Evolutionary conservation across 1,140 invertebrate species (phyloP), one percentile per base, ranked within the genome.

Genomic region (Piezodorus guildinii): DNA sequence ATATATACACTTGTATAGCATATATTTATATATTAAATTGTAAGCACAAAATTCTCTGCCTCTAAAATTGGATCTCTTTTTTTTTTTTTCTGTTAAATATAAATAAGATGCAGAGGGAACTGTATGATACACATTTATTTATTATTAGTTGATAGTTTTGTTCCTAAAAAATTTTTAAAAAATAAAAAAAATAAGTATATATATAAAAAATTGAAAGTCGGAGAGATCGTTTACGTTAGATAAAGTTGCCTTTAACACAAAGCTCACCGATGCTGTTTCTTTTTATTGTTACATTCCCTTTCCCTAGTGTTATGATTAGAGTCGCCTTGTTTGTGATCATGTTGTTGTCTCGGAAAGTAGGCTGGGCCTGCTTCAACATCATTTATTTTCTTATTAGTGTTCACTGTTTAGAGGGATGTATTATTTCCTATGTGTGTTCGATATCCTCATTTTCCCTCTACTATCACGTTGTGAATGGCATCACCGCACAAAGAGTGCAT

Each of bases 301-400:
- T 56, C 52, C 52, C 52, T 56, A 56, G 52, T 56, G 34, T 25
- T 56, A 49, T 23, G 52, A 56, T 56, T 56, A 56, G 52, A 56
- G 9, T 14, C 4, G 17, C 52, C 52, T 56, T 56, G 6, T 56
- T 56, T 16, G 17, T 56, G 1, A 2, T 21, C 5, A 21, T 19
- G 21, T 49, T 10, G 21, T 9, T 49, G 16, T 49, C 46, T 49
- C n/a, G 17, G 14, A 6, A n/a, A 49, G n/a, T n/a, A 49, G 46
- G 19, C n/a, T 21, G n/a, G 46, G 46, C 19, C 46, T 49, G 4
- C 19, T 49, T 49, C 46, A 10, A 19, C 14, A 8, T 49, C 17
- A 4, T 17, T 46, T 49, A 6, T 49, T 56, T 23, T 56, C 4
- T 21, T 23, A 10, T 56, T 56, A 56, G 52, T 56, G 23, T 56